A percentile compares a stretch with the other conserved stretches of the same genome.
Conservation (phyloP, 30 jellyfish, hydroid and myxozoan species). For the Clytia hemisphaerica region DNA sequence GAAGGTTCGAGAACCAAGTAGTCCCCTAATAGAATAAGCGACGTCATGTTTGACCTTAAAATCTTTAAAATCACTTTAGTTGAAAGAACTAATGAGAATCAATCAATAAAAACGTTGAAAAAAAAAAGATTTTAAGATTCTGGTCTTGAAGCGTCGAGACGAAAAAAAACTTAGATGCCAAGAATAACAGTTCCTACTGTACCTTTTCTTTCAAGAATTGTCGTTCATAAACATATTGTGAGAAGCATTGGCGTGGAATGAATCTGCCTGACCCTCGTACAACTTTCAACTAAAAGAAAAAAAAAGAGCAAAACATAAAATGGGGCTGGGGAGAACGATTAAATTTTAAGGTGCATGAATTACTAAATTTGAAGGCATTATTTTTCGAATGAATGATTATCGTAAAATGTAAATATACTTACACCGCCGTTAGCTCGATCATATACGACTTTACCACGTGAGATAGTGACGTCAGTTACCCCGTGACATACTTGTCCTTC, state of each 20-base stretch:
- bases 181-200: too few species aligned
- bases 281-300: conserved; percentile 39
- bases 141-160: too few species aligned
- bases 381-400: too few species aligned
- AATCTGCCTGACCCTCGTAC: conserved; percentile 72
- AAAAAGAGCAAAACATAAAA: not conserved
- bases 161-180: not conserved
- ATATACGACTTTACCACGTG: conserved; percentile 88
- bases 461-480: conserved; percentile 60
- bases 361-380: too few species aligned
- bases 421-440: conserved; percentile 52
- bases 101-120: not conserved
- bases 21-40: too few species aligned
- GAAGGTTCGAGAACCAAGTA: too few species aligned
- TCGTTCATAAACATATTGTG: conserved; percentile 68
- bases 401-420: too few species aligned
- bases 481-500: conserved; percentile 94
- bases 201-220: conserved; percentile 76
- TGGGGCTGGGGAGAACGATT: too few species aligned
- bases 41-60: too few species aligned
- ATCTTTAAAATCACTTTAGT: not conserved
- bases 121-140: not conserved
- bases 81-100: not conserved
- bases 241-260: conserved; percentile 53
- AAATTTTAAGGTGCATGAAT: too few species aligned